Conservation (phyloP, 2,113 vertebrate species). For the Oenanthe oenanthe region DNA sequence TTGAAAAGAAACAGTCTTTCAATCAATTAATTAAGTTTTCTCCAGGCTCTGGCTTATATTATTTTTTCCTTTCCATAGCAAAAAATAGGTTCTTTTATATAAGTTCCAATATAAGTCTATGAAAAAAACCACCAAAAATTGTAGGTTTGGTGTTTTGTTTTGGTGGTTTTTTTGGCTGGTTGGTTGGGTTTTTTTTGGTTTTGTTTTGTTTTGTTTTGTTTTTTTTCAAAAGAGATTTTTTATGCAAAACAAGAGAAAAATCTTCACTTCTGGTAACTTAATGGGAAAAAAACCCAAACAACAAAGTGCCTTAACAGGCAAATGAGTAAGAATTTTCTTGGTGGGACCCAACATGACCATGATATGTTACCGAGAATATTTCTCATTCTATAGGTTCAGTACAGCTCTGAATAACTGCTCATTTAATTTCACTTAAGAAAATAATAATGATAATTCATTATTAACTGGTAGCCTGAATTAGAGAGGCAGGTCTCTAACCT, state of each 20-base stretch:
- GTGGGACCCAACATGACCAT: neutral
- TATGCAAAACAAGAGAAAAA: neutral
- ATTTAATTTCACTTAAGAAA: neutral
- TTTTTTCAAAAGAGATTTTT: neutral
- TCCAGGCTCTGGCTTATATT: neutral
- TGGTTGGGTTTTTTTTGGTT: no score
- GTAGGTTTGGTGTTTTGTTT: no score
- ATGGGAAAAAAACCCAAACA: neutral
- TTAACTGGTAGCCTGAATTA: neutral
- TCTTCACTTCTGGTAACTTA: neutral
- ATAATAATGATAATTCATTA: neutral
- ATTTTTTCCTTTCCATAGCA: neutral
- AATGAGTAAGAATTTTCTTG: neutral
- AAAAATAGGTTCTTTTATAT: neutral
- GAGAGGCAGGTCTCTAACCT: neutral
- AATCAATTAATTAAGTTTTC: neutral
- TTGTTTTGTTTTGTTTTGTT: no score
- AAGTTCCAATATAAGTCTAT: neutral
- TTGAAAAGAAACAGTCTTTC: neutral
- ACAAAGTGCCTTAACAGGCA: neutral
- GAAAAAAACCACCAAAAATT: accelerated
- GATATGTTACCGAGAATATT: neutral
- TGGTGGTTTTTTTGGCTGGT: neutral
- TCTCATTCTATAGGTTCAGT: neutral
- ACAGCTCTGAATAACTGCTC: neutral